Percentiles rank a stretch among this genome's conserved stretches.
Conservation (phyloP, 2,888 invertebrate species). For the Adineta ricciae region DNA sequence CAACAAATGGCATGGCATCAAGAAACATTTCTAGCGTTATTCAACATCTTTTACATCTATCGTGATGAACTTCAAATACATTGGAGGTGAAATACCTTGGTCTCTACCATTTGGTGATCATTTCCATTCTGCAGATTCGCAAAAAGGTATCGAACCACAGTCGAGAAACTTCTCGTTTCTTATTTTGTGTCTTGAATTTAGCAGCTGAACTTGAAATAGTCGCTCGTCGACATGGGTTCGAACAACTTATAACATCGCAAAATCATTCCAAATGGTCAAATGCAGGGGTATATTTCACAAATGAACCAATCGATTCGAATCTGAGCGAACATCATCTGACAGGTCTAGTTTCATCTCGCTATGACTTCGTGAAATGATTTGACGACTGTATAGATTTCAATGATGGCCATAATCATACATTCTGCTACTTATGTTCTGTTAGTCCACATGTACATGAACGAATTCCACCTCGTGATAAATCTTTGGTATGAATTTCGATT, state of each 20-base stretch:
- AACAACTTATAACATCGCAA: background rate
- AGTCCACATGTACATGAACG: background rate
- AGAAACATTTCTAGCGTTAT: too few species aligned
- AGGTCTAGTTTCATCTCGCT: too few species aligned
- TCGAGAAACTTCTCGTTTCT: background rate
- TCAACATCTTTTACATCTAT: too few species aligned
- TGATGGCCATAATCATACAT: conserved; percentile 7
- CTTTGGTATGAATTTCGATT: background rate
- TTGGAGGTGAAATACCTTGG: background rate
- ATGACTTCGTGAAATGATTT: too few species aligned
- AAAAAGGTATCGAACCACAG: background rate
- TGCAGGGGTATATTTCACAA: background rate
- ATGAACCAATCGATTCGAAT: background rate
- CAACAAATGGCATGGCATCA: background rate
- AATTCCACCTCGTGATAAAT: conserved; percentile 6
- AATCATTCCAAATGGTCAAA: background rate
- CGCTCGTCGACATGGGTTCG: background rate
- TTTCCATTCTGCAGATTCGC: background rate
- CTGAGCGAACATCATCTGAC: background rate
- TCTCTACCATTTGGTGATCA: background rate
- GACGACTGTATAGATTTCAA: background rate
- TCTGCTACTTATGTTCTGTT: conserved; percentile 16
- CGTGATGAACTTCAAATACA: background rate
- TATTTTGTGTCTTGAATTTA: background rate
- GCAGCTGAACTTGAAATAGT: background rate